Evolutionary conservation across 2,888 invertebrate species (phyloP).

Genomic region (Drosophila atroscutellata): DNA sequence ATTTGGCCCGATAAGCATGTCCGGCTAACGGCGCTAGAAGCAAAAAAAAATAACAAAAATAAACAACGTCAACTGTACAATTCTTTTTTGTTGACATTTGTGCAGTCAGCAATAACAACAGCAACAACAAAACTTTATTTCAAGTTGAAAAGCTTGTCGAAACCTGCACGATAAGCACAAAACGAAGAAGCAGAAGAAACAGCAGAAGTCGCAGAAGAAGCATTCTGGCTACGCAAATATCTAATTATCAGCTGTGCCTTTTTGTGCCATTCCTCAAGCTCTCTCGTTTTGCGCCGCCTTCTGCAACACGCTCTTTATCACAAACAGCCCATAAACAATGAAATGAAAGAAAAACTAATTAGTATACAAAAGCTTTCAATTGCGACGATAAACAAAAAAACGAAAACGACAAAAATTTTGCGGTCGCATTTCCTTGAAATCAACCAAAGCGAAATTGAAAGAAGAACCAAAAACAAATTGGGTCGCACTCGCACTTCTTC

Average conservation of each 20-base stretch:
- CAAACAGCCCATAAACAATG: constrained; percentile 9
- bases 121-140: constrained; percentile 18
- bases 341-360: constrained; percentile 1
- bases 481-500: constrained; percentile 35
- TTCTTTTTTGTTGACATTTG: constrained; percentile 22
- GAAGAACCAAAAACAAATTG: constrained; percentile 24
- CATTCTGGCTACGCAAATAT: constrained; percentile 16
- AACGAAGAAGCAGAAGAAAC: background rate
- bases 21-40: constrained; percentile 47
- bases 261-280: background rate
- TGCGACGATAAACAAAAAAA: constrained; percentile 19
- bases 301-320: constrained; percentile 1
- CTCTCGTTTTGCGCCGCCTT: background rate
- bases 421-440: constrained; percentile 20
- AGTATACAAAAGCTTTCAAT: constrained; percentile 13
- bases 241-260: background rate
- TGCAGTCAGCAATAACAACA: constrained; percentile 34
- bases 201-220: background rate
- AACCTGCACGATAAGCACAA: constrained; percentile 26
- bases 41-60: constrained; percentile 12
- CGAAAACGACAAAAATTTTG: constrained; percentile 12
- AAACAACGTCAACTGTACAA: constrained; percentile 38
- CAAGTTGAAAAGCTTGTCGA: constrained; percentile 29
- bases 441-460: constrained; percentile 10
- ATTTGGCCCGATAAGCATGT: constrained; percentile 45